phyloP scores from a whole-genome alignment of 2,888 invertebrate genomes.

The Ophioninae sp. region DNA sequence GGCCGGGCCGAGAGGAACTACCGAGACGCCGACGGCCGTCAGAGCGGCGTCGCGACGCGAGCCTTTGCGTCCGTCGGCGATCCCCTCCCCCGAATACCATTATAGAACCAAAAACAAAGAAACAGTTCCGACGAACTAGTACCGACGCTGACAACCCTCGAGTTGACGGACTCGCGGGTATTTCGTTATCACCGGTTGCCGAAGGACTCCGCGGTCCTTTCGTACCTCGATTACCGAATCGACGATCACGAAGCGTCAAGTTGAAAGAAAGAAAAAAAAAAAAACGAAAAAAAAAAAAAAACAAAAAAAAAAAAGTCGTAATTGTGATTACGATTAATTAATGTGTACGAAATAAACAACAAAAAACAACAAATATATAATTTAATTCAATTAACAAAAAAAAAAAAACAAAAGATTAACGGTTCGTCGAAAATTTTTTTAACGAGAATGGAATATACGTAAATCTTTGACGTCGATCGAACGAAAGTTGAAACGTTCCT shows the following conservation, averaged over 20 bases:
- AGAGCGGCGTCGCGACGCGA: constrained; percentile 76
- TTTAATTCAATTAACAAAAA: too few relatives aligned
- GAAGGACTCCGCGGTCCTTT: neutral
- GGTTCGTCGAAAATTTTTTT: neutral
- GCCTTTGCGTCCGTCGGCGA: constrained; percentile 69
- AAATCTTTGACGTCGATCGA: neutral
- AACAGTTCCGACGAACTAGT: neutral
- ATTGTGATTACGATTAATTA: constrained; percentile 25
- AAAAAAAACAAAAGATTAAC: neutral
- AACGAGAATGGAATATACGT: neutral
- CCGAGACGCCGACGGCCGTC: constrained; percentile 73
- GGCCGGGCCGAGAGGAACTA: constrained; percentile 75
- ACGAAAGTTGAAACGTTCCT: neutral
- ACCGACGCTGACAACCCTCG: neutral
- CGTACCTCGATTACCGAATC: neutral
- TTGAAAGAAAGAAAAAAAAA: too few relatives aligned
- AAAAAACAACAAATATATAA: too few relatives aligned
- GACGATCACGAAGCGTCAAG: too few relatives aligned
- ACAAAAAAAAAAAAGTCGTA: too few relatives aligned
- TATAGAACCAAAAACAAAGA: constrained; percentile 12
- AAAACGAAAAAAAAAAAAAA: too few relatives aligned
- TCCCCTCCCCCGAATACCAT: constrained; percentile 20
- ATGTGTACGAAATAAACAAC: constrained; percentile 9
- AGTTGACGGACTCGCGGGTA: constrained; percentile 7
- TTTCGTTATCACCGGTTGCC: neutral